A percentile compares a stretch with the other conserved stretches of the same genome.
These are phyloP conservation scores for Apodemia duryi DNA, from an alignment of 2,888 invertebrate species.

Conservation along the genomic window DNA sequence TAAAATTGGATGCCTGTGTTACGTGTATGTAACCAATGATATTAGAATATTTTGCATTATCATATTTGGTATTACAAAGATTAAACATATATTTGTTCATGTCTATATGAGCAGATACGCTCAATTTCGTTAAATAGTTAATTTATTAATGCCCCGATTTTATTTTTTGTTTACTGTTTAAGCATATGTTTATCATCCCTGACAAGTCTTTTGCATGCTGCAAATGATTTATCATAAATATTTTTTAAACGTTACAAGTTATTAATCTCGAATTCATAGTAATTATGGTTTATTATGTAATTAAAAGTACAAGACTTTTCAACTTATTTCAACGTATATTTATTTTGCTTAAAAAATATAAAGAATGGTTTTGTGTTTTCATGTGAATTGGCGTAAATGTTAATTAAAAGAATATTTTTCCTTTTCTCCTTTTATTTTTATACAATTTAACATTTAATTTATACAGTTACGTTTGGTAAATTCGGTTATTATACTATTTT, in stretches of 20 bases:
- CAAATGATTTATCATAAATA: not conserved
- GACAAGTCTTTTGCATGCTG: not conserved
- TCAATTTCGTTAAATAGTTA: no score
- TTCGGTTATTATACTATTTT: not conserved
- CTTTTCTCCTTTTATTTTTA: not conserved
- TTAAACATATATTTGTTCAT: no score
- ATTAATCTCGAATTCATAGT: conserved; percentile 1
- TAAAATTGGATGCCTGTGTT: no score
- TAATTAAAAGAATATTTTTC: conserved; percentile 6
- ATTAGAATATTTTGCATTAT: no score
- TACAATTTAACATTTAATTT: not conserved
- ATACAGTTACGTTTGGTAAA: not conserved
- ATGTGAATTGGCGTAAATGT: conserved; percentile 15
- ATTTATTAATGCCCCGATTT: no score
- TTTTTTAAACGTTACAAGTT: conserved; percentile 3
- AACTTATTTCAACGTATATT: not conserved
- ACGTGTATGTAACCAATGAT: no score
- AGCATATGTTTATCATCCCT: not conserved
- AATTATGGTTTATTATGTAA: not conserved
- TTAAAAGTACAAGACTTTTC: not conserved
- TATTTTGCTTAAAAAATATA: conserved; percentile 7
- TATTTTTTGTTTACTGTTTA: not conserved
- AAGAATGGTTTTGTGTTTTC: conserved; percentile 17
- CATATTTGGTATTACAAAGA: no score
- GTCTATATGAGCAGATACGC: no score